Evolutionary conservation across 2,797 vertebrate genomes (phyloP).

Genomic region (Platalea minor): DNA sequence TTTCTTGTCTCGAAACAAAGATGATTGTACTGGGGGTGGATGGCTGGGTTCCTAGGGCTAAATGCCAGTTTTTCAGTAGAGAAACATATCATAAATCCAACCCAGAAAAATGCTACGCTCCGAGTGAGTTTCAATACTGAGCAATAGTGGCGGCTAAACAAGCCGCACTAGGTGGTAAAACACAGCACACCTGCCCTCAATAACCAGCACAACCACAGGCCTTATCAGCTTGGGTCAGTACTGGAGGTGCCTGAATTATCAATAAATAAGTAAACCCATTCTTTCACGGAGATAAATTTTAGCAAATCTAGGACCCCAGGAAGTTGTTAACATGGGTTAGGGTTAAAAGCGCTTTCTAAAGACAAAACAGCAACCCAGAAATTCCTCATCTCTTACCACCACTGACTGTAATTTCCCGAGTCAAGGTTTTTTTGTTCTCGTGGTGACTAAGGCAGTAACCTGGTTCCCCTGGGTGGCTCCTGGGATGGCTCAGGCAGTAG

Average conservation of each 20-base stretch:
- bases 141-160: background rate
- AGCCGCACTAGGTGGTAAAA: background rate
- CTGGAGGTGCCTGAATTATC: background rate
- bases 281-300: background rate
- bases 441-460: background rate
- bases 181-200: background rate
- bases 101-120: background rate
- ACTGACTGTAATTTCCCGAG: background rate
- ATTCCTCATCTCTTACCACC: background rate
- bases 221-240: background rate
- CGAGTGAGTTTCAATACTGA: background rate
- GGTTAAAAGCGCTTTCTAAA: background rate
- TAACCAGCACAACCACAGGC: background rate
- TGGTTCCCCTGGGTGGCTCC: background rate
- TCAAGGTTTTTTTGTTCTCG: background rate
- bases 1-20: background rate
- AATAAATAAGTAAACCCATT: background rate
- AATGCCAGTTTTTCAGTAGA: background rate
- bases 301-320: background rate
- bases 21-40: background rate
- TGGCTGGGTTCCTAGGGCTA: background rate
- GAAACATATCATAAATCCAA: background rate
- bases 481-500: background rate
- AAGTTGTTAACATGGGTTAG: background rate
- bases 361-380: background rate